Evolutionary conservation across 2,113 vertebrate genomes (phyloP), one percentile per base, ranked within the genome.

Genomic region (Clarias batrachus): DNA sequence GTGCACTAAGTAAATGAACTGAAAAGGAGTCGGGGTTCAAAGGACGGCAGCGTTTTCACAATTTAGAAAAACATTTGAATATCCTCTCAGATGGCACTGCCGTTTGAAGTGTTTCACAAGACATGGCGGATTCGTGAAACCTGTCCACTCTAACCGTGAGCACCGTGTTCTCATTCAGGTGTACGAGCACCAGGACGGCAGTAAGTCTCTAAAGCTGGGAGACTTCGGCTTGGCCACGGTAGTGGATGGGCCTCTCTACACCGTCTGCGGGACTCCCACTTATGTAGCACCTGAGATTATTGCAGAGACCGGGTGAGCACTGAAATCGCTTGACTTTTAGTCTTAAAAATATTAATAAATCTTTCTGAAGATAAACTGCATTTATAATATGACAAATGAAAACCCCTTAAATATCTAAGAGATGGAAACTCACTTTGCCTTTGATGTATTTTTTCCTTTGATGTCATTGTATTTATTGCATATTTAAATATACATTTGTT

Each of bases 221-320:
- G 98, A 99, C 93, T 99, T 99, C 88, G 98, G 98, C 65, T 91
- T 99, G 93, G 98, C 98, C 37, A 99, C 97, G 0, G 93, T 98
- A 52, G 97, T 99, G 23, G 97, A 99, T 8, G 98, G 97, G 62
- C 97, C 97, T 52, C 94, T 99, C 19, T 98, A 96, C 78, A 97
- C 96, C 3, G 97, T 99, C 83, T 99, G 98, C 90, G 98, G 98
- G 54, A 99, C 98, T 3, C 98, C 98, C 19, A 99, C 98, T 59
- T 99, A 99, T 62, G 98, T 99, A 92, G 97, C 98, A 90, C 98
- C 98, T 76, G 98, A 99, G 92, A 99, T 99, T 91, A 96, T 99
- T 0, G 96, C 97, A 82, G 98, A 99, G 94, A 97, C 96, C 16
- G 98, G 98, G 98, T 99, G 94, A 95, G 93, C 63, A 56, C 48